These are phyloP conservation scores for Drosophila macrospina DNA, from an alignment of 2,888 invertebrate species.

Conservation along the genomic window DNA sequence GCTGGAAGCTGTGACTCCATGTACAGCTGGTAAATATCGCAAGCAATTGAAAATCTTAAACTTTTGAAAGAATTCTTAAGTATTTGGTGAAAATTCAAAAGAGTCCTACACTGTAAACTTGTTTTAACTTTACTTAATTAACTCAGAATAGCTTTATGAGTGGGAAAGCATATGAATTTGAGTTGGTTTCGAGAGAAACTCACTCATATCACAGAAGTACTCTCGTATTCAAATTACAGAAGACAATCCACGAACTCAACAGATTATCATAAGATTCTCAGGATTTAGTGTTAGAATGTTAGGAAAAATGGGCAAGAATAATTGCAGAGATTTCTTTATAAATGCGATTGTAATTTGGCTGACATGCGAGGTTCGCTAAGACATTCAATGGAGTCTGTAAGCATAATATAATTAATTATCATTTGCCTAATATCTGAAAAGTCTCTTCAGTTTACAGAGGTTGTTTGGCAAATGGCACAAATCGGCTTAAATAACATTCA, in stretches of 20 bases:
- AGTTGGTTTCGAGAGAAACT: too few species aligned
- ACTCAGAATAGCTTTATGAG: too few species aligned
- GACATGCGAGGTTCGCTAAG: background rate
- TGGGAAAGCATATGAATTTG: too few species aligned
- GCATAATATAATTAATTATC: conserved; percentile 11
- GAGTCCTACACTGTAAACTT: too few species aligned
- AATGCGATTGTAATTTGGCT: background rate
- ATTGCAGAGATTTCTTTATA: background rate
- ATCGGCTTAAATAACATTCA: conserved; percentile 59
- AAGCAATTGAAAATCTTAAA: background rate
- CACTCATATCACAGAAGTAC: too few species aligned
- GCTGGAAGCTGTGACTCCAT: conserved; percentile 32
- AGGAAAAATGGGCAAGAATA: too few species aligned
- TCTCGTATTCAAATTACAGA: too few species aligned
- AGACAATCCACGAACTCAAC: background rate
- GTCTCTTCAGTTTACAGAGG: conserved; percentile 5
- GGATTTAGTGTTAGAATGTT: background rate
- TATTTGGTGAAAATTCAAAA: background rate
- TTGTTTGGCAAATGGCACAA: conserved; percentile 41
- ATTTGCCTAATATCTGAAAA: conserved; percentile 10
- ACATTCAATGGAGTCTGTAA: background rate
- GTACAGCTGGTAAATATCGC: conserved; percentile 2
- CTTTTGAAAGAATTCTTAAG: background rate
- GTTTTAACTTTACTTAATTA: too few species aligned
- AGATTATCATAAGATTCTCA: background rate